A percentile compares a stretch with the other conserved stretches of the same genome.
phyloP scores from a whole-genome alignment of 1,140 invertebrate species.

The Tetranychus cinnabarinus region DNA sequence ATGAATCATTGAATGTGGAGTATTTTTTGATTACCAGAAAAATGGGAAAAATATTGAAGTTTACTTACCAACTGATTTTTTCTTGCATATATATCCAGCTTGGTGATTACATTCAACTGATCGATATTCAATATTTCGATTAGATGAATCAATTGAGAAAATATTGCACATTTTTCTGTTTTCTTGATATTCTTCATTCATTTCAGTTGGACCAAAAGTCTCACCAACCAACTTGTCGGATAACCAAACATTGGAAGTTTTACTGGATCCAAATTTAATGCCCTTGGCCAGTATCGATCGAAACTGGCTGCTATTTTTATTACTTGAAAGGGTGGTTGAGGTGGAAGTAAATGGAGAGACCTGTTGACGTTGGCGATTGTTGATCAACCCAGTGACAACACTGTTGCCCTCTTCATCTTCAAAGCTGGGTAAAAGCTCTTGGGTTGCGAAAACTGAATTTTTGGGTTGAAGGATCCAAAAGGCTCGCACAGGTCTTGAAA shows the following conservation, averaged over 20 bases:
- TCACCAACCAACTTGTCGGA: neutral
- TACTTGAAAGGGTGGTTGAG: neutral
- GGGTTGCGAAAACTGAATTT: neutral
- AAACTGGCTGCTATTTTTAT: neutral
- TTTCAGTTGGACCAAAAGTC: too few relatives aligned
- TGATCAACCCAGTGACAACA: neutral
- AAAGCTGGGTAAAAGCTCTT: neutral
- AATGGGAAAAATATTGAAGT: neutral
- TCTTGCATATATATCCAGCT: slow-evolving; percentile 35
- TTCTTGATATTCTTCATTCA: neutral
- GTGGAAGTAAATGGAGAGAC: neutral
- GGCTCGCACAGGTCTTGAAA: neutral
- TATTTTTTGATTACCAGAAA: neutral
- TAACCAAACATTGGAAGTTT: neutral
- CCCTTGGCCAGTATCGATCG: neutral
- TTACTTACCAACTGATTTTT: slow-evolving; percentile 19
- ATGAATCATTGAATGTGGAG: too few relatives aligned
- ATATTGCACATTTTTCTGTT: neutral
- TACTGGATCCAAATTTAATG: neutral
- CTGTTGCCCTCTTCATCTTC: neutral
- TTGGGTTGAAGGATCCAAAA: neutral
- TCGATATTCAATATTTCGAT: slow-evolving; percentile 17
- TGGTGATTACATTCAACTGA: slow-evolving; percentile 23
- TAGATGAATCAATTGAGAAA: neutral
- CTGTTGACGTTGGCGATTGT: too few relatives aligned